Evolutionary conservation across 2,797 vertebrate species (phyloP).

Genomic region (Myotis pilosus): DNA sequence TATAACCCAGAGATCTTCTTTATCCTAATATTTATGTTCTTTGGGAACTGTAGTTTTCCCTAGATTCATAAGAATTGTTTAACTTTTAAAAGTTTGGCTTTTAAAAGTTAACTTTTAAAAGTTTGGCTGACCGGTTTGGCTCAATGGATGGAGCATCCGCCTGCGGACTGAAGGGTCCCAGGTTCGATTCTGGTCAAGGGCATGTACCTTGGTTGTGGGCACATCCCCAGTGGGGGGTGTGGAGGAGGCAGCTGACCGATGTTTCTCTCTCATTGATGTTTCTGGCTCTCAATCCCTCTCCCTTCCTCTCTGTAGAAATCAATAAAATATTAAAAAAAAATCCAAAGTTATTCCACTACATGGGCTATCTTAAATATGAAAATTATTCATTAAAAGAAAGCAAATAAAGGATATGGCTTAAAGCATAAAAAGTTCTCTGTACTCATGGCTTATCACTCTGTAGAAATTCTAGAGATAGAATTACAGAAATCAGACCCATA

Average conservation of each 20-base stretch:
- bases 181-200: too few relatives aligned
- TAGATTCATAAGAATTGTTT: slow-evolving; percentile 8
- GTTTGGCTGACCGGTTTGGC: too few relatives aligned
- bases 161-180: too few relatives aligned
- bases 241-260: too few relatives aligned
- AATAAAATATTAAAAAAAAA: background rate
- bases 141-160: too few relatives aligned
- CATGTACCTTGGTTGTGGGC: too few relatives aligned
- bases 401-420: background rate
- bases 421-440: background rate
- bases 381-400: background rate
- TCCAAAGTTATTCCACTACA: background rate
- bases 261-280: too few relatives aligned
- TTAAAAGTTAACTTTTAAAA: too few relatives aligned
- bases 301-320: too few relatives aligned
- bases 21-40: background rate
- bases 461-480: slow-evolving; percentile 3
- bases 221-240: too few relatives aligned
- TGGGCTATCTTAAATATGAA: background rate
- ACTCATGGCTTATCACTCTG: background rate
- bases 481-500: slow-evolving; percentile 16
- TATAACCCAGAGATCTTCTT: background rate
- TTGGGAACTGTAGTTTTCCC: background rate
- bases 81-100: background rate
- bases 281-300: too few relatives aligned